Evolutionary conservation across 2,888 invertebrate genomes (phyloP), one percentile per base, ranked within the genome.

Genomic region (Sympetrum striolatum): DNA sequence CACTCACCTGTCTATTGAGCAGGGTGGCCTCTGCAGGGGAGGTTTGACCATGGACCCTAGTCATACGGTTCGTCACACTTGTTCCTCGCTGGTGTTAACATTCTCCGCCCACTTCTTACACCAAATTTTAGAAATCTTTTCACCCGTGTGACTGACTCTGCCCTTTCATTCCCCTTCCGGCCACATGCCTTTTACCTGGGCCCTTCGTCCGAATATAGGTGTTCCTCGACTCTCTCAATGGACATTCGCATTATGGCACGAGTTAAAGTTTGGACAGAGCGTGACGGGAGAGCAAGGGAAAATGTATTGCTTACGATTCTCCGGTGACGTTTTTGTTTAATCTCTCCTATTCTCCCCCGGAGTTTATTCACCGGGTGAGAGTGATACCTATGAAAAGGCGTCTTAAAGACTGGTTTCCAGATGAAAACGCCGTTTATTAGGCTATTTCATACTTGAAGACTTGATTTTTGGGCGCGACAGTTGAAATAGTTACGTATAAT

Each of bases 61-160:
- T 60, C 86, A 37, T 53, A 35, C 53, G 10, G 60, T 86, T 86
- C 60, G 86, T 86, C 86, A 37, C 86, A 64, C 60, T 39, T 86
- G 86, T 86, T 60, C n/a, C 64, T 60, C 86, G 60, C 60, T 86
- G 60, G 37, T 86, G 86, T 60, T 86, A 58, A 37, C 35, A 82
- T 60, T 60, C 86, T 86, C 60, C 73, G 25, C 73, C 73, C 25
- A 25, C 73, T 64, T 64, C 64, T 64, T 25, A 25, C 73, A 31
- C 58, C 86, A 60, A 86, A 86, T 86, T 86, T 86, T 60, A n/a
- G 86, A 86, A 86, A 86, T 86, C 86, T 60, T 86, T 48, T 73
- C 53, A 53, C 53, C 53, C 81, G 31, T 39, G 58, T 58, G 48
- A 82, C 82, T 58, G 53, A 58, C 58, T 82, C 82, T 58, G 58